Evolutionary conservation across 2,113 vertebrate species (phyloP).

Genomic region (Chiloscyllium plagiosum): DNA sequence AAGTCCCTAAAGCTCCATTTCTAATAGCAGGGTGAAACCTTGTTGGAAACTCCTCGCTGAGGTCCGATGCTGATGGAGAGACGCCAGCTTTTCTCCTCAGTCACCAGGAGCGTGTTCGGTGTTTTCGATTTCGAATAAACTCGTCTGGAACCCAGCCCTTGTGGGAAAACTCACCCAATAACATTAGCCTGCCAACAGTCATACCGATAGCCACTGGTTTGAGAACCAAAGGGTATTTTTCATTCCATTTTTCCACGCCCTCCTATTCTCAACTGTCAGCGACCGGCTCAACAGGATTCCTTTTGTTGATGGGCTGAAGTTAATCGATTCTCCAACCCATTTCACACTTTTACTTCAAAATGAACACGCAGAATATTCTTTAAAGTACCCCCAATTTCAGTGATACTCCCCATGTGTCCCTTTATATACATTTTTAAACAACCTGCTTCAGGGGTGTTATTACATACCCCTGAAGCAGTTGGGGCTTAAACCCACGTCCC

Average conservation of each 20-base stretch:
- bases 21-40: not conserved
- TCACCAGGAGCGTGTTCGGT: not conserved
- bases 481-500: too few species aligned
- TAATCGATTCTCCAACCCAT: not conserved
- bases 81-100: not conserved
- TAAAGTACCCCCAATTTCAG: not conserved
- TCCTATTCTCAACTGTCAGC: not conserved
- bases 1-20: too few species aligned
- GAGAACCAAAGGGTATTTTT: not conserved
- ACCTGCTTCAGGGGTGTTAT: too few species aligned
- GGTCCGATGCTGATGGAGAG: not conserved
- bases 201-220: not conserved
- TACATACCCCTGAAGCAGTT: too few species aligned
- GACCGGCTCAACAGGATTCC: not conserved
- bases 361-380: not conserved
- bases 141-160: not conserved
- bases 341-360: not conserved
- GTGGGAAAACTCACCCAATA: not conserved
- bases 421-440: too few species aligned
- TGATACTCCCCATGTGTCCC: not conserved
- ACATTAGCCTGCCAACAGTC: not conserved
- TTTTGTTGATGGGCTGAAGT: not conserved
- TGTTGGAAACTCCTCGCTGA: not conserved
- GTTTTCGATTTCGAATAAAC: not conserved
- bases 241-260: not conserved